phyloP scores from a whole-genome alignment of 2,797 vertebrate genomes.

The Ceyx erithaca region DNA sequence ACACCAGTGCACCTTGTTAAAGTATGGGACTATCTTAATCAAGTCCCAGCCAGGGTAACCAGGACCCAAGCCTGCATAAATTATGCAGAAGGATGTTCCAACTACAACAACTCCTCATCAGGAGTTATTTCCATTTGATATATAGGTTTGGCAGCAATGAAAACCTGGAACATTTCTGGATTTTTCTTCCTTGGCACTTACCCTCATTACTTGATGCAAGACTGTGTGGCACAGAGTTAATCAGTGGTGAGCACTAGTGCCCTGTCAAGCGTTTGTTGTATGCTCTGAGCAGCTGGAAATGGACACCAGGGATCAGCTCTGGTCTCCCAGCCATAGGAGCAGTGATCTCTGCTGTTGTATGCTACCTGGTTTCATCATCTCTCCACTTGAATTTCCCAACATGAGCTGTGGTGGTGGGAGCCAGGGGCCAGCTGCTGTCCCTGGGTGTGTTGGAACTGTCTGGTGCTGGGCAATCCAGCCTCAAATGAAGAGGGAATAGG shows the following conservation, averaged over 20 bases:
- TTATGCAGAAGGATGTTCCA: rapidly evolving
- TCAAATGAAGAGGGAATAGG: not conserved
- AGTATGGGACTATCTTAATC: not conserved
- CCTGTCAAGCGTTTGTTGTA: not conserved
- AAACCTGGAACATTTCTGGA: not conserved
- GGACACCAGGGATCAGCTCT: not conserved
- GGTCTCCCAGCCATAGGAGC: not conserved
- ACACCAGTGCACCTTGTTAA: not conserved
- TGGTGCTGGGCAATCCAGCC: not conserved
- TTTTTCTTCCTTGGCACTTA: not conserved
- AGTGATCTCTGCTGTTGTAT: not conserved
- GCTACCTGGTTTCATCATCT: not conserved
- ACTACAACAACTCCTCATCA: not conserved
- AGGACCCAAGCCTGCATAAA: not conserved
- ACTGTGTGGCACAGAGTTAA: not conserved
- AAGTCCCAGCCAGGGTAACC: not conserved
- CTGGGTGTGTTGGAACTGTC: not conserved
- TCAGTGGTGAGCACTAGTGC: not conserved
- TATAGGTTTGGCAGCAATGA: not conserved
- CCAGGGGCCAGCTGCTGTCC: not conserved
- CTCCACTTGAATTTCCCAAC: rapidly evolving
- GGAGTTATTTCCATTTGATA: not conserved
- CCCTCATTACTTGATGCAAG: not conserved
- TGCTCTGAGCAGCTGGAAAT: not conserved
- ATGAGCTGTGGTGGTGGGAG: not conserved